phyloP scores from a whole-genome alignment of 1,140 invertebrate genomes.

The Drosophila albomicans region DNA sequence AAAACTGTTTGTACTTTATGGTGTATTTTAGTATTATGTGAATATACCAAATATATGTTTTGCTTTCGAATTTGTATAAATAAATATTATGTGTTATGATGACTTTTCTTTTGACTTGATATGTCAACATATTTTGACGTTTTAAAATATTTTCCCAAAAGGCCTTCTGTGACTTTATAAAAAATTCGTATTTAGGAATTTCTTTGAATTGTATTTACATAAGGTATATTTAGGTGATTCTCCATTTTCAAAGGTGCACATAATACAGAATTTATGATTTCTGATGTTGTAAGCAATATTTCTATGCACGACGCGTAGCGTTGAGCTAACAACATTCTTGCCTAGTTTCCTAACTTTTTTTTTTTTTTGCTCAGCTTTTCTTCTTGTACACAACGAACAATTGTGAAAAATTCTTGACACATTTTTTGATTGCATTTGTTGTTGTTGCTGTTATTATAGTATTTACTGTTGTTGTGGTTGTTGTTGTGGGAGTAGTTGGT shows the following conservation, averaged over 20 bases:
- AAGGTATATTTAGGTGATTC: too few species aligned
- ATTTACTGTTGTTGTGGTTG: conserved; percentile 33
- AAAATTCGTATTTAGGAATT: too few species aligned
- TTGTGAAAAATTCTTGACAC: conserved; percentile 51
- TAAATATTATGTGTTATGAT: too few species aligned
- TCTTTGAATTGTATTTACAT: too few species aligned
- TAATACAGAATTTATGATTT: neutral
- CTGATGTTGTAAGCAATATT: neutral
- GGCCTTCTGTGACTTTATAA: too few species aligned
- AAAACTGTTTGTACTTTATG: too few species aligned
- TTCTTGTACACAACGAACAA: neutral
- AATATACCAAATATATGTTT: too few species aligned
- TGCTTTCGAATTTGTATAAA: too few species aligned
- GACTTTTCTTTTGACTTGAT: too few species aligned
- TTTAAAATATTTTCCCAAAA: too few species aligned
- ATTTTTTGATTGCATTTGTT: conserved; percentile 43
- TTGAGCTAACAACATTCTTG: neutral
- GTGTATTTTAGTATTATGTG: too few species aligned
- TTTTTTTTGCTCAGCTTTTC: neutral
- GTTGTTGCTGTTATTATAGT: conserved; percentile 17
- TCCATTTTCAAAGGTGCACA: neutral
- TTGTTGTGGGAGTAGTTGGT: conserved; percentile 15
- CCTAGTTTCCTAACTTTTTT: neutral
- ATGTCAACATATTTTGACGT: too few species aligned
- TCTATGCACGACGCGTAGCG: neutral